These are phyloP conservation scores for Smutsia temminckii DNA, from an alignment of 2,797 vertebrate genomes.

Conservation along the genomic window DNA sequence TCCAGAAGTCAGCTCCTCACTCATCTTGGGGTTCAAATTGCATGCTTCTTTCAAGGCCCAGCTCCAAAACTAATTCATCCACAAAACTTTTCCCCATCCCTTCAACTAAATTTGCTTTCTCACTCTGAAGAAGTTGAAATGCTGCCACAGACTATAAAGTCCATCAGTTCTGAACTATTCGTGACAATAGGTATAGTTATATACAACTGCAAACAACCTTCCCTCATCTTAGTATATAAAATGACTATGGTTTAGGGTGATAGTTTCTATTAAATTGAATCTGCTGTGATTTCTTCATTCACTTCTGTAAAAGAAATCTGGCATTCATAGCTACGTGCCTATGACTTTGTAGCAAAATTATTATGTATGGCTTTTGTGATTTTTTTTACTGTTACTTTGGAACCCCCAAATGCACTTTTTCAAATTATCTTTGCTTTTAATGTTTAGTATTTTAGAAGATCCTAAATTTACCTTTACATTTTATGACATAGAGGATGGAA, in stretches of 20 bases:
- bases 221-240: slow-evolving; percentile 60
- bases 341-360: slow-evolving; percentile 38
- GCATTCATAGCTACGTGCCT: not conserved
- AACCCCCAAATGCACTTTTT: not conserved
- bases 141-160: not conserved
- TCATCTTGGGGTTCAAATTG: not conserved
- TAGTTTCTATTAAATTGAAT: slow-evolving; percentile 60
- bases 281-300: slow-evolving; percentile 59
- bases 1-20: not conserved
- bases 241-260: slow-evolving; percentile 64
- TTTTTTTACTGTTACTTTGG: slow-evolving; percentile 20
- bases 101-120: slow-evolving; percentile 11
- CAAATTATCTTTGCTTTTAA: slow-evolving; percentile 36
- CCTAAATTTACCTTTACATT: slow-evolving; percentile 45
- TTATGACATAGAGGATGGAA: slow-evolving; percentile 46
- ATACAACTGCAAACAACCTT: slow-evolving; percentile 56
- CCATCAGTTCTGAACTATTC: slow-evolving; percentile 46
- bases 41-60: not conserved
- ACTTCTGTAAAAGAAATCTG: slow-evolving; percentile 39
- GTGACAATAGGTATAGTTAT: slow-evolving; percentile 44
- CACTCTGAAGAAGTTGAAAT: slow-evolving; percentile 11
- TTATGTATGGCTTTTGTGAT: slow-evolving; percentile 17
- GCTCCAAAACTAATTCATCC: not conserved
- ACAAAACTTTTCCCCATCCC: not conserved
- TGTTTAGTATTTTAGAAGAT: slow-evolving; percentile 41